phyloP scores from a whole-genome alignment of 53 echinoderm and acorn worm genomes.

The Apostichopus leukothele region DNA sequence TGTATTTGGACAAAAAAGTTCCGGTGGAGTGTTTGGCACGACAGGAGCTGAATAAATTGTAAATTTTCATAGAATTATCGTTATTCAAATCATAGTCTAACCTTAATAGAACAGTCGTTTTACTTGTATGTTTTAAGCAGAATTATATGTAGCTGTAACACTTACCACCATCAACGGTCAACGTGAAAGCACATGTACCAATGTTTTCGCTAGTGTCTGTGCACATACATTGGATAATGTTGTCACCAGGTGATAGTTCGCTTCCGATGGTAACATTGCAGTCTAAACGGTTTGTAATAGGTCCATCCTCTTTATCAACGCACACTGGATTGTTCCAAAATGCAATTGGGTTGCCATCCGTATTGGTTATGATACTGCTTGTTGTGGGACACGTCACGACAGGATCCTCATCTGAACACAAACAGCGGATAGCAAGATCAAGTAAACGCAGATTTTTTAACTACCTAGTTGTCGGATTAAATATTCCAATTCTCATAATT shows the following conservation, averaged over 20 bases:
- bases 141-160: no score
- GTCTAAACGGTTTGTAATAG: background rate
- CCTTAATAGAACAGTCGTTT: no score
- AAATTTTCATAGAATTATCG: no score
- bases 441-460: no score
- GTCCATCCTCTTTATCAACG: background rate
- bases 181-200: background rate
- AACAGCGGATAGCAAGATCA: no score
- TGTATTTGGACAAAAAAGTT: background rate
- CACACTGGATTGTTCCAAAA: background rate
- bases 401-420: background rate
- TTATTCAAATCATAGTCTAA: no score
- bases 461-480: no score
- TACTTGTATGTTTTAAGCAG: no score
- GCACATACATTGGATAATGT: conserved; percentile 1
- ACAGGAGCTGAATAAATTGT: no score
- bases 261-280: background rate
- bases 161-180: background rate
- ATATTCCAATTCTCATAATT: no score
- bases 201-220: background rate
- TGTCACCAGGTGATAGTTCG: background rate
- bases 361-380: background rate
- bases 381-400: background rate
- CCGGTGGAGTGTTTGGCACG: no score
- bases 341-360: background rate